These are phyloP conservation scores for Drosophila parabipectinata DNA, from an alignment of 1,140 invertebrate genomes.

Conservation along the genomic window DNA sequence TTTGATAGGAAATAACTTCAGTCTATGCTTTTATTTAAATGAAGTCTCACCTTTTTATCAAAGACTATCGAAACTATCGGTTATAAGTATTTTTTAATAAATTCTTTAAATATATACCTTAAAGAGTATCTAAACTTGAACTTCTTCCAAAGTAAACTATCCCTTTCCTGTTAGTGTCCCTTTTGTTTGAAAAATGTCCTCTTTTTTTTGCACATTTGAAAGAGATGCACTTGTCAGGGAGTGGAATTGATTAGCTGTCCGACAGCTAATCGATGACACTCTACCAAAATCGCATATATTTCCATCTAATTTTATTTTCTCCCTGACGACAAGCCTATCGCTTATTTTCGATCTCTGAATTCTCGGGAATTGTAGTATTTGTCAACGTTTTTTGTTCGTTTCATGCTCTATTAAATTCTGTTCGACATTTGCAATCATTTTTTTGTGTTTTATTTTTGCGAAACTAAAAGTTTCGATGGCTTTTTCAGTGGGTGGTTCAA, in stretches of 20 bases:
- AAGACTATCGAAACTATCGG: too few relatives aligned
- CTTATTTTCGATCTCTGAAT: background rate
- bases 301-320: constrained; percentile 33
- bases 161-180: constrained; percentile 14
- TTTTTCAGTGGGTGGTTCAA: constrained; percentile 25
- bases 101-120: too few relatives aligned
- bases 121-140: background rate
- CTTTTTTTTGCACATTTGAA: constrained; percentile 41
- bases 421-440: constrained; percentile 40
- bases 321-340: background rate
- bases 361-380: constrained; percentile 12
- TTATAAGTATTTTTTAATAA: too few relatives aligned
- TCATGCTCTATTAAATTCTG: constrained; percentile 75
- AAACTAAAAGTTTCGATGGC: constrained; percentile 38
- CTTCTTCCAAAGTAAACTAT: background rate
- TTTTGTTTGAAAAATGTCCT: too few relatives aligned
- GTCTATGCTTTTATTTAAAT: too few relatives aligned
- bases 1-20: too few relatives aligned
- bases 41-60: too few relatives aligned
- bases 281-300: constrained; percentile 36
- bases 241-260: constrained; percentile 75
- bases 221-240: constrained; percentile 66
- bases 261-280: constrained; percentile 77
- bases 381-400: constrained; percentile 55
- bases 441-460: constrained; percentile 25